Evolutionary conservation across 2,888 invertebrate genomes (phyloP).

Genomic region (Biston betularia): DNA sequence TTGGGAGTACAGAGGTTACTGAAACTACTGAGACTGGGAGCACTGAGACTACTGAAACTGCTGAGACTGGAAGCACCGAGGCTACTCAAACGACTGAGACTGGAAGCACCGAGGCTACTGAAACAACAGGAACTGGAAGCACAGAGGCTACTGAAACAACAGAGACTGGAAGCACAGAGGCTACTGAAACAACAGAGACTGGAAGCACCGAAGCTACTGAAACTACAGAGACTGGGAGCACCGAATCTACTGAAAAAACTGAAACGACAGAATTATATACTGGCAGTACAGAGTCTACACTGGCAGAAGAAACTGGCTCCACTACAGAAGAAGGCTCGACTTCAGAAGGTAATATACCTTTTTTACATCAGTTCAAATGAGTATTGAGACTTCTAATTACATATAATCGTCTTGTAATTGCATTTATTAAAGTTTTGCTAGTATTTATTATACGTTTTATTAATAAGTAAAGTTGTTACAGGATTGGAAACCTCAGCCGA

Average conservation of each 20-base stretch:
- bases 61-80: conserved; percentile 29
- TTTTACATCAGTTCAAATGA: too few relatives aligned
- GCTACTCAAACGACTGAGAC: conserved; percentile 7
- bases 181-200: not conserved
- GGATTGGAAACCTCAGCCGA: conserved; percentile 28
- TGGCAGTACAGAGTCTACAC: conserved; percentile 23
- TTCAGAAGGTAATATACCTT: conserved; percentile 19
- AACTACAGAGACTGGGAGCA: too few relatives aligned
- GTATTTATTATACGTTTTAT: not conserved
- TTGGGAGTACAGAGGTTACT: conserved; percentile 1
- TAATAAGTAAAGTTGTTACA: conserved; percentile 1
- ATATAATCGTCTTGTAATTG: not conserved
- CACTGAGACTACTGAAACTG: conserved; percentile 25
- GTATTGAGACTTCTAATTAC: not conserved
- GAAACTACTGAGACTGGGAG: conserved; percentile 35
- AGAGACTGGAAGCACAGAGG: conserved; percentile 5
- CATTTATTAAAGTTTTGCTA: not conserved
- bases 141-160: conserved; percentile 17
- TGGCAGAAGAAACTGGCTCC: conserved; percentile 1
- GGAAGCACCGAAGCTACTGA: too few relatives aligned
- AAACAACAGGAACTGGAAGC: conserved; percentile 33
- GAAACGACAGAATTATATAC: conserved; percentile 30
- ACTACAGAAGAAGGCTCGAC: conserved; percentile 14
- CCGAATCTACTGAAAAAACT: not conserved
- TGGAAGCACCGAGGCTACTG: conserved; percentile 8